Evolutionary conservation across 2,797 vertebrate genomes (phyloP), one percentile per base, ranked within the genome.

Genomic region (Microctenopoma steveboyesi): DNA sequence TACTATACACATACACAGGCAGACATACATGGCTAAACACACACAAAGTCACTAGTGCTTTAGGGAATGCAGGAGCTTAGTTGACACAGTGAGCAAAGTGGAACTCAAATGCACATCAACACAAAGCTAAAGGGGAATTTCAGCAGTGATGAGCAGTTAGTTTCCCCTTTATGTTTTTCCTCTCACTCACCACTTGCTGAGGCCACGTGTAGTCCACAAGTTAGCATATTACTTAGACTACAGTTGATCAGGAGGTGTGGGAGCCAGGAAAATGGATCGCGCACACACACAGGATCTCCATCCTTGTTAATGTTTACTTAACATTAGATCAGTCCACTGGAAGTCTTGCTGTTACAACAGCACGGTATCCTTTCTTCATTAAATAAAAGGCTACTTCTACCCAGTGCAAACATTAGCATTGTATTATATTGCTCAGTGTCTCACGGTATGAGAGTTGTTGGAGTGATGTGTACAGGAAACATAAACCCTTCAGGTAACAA

Each of bases 231-330:
- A 45, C 11, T 45, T 47, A 40, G 15, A 42, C 22, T 65, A 60
- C 46, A 28, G 40, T 51, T 13, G 16, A 76, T 14, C 53, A 33
- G 30, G 30, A 33, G 30, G n/a, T 48, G 58, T 56, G 40, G 52
- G 35, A 57, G n/a, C 47, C 46, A 28, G 60, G 35, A 73, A 82
- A 64, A 42, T 42, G 28, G 49, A 58, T 57, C 39, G 25, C 42
- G 59, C 1, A 53, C 47, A 65, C 1, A n/a, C 69, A 74, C 72
- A 78, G 28, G 78, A 87, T 86, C 83, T 88, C 40, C 64, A 53
- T 84, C 72, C 81, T 83, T 56, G 78, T 85, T 52, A 51, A 51
- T 80, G 59, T 90, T 89, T 88, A 45, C 80, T 75, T 18, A 67
- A 57, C 25, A 61, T 72, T 40, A 37, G 65, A 84, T 64, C 43